Base-by-base conservation (phyloP, 1,140 invertebrate genomes). In the Periplaneta americana region DNA sequence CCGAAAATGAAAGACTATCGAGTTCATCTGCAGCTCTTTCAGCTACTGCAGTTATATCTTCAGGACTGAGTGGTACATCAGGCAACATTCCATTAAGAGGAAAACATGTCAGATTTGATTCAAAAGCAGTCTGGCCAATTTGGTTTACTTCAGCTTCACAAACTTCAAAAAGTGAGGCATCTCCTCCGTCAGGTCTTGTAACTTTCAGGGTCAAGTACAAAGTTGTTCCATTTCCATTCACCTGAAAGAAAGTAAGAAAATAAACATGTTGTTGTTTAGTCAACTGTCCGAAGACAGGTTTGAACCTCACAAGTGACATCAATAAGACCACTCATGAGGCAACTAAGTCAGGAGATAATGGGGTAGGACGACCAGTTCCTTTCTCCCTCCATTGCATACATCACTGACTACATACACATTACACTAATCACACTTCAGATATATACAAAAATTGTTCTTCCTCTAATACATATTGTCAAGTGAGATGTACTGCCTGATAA, bases 71-170 rank as follows among this genome's bases (percentile, higher is more conserved):
- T 28, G 36, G 34, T 36, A 28, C 36, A 78, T 78, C 36, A 28
- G 76, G 76, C 22, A 78, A n/a, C 34, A 36, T 39, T 5, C 76
- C 28, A 31, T 17, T 36, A 22, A 78, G 34, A 15, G 76, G 36
- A 28, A 78, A 78, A 36, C 76, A 78, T 36, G 34, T 31, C 36
- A 36, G 22, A n/a, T 37, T 36, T n/a, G 76, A 78, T 34, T 34
- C 34, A 34, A 31, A 10, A 78, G 22, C 76, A 5, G 34, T 78
- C 34, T 36, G 11, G 15, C n/a, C 76, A 9, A 34, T 78, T 28
- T 78, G 76, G 17, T 78, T 78, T 17, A 78, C 76, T 36, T 78
- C 34, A 34, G 36, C 33, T 36, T 78, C 76, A 78, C 76, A 78
- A 5, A 78, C 76, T 36, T 78, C 76, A 78, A 78, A 78, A 22